Base-by-base conservation (phyloP, 2,888 invertebrate species). In the Microdon myrmicae region DNA sequence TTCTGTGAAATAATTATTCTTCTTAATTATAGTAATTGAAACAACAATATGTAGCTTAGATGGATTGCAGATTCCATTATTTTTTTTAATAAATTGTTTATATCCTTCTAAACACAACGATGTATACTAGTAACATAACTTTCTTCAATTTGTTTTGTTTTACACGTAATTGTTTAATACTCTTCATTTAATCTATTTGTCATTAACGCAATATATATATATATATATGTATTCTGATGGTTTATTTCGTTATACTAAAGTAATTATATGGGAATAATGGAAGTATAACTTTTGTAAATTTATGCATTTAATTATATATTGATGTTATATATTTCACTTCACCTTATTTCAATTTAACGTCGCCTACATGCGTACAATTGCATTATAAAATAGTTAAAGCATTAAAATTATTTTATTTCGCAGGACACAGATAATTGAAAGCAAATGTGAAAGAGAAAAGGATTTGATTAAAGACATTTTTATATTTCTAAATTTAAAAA, bases 331-430 rank as follows among this genome's bases (percentile, higher is more conserved):
- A 25, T 56, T 53, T 41, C 44, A 38, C 55, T 64, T 56, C 45
- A 51, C 45, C 56, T 56, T 51, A 37, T 38, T 56, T 51, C 56
- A 64, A 56, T 56, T 56, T 64, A 64, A 51, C 61, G 61, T 45
- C 61, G 56, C 47, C 61, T 61, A 45, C 26, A 19, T 10, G 48
- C 41, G 39, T 34, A 20, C 17, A 43, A 55, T 5, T 44, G 31
- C 48, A 28, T 37, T 6, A 61, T 49, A 55, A 60, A 35, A 32
- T 25, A 38, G 49, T 35, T 45, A 41, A 55, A 49, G 45, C 49
- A 55, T 44, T 44, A 32, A 13, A 25, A 25, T 28, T 17, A 10
- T 28, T 44, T 34, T 20, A 49, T 32, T 54, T 49, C 29, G 28
- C 28, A 45, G 29, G 39, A 32, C 31, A 22, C 22, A 38, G 9